These are phyloP conservation scores for Cromileptes altivelis DNA, from an alignment of 2,113 vertebrate species.

Conservation along the genomic window DNA sequence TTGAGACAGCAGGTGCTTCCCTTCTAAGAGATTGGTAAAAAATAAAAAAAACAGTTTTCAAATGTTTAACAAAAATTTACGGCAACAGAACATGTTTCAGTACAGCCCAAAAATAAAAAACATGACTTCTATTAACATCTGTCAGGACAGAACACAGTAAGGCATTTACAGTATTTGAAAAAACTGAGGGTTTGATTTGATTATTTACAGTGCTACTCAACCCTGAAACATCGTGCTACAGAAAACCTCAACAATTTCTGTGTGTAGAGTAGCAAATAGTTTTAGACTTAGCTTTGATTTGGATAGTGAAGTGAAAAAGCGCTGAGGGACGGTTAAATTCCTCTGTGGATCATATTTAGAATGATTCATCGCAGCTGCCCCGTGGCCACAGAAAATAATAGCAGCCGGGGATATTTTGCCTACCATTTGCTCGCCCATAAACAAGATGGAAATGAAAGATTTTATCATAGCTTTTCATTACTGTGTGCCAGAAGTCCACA, in stretches of 20 bases:
- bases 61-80: not conserved
- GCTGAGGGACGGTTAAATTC: slow-evolving; percentile 52
- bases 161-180: not conserved
- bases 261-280: not conserved
- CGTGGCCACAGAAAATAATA: slow-evolving; percentile 76
- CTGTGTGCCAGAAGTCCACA: slow-evolving; percentile 78
- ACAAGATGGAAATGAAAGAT: slow-evolving; percentile 84
- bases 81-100: not conserved
- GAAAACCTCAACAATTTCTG: slow-evolving; percentile 6
- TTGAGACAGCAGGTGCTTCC: not conserved
- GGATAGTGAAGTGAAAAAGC: slow-evolving; percentile 21
- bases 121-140: not conserved
- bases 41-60: not conserved
- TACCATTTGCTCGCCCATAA: slow-evolving; percentile 79
- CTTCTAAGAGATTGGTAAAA: not conserved
- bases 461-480: slow-evolving; percentile 86
- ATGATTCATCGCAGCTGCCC: slow-evolving; percentile 78
- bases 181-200: not conserved
- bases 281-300: slow-evolving; percentile 22
- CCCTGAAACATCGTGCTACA: not conserved
- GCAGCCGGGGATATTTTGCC: slow-evolving; percentile 74
- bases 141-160: not conserved
- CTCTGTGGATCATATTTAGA: slow-evolving; percentile 70
- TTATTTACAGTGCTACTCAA: not conserved
- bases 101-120: not conserved